Base-by-base conservation (phyloP, 1,140 invertebrate genomes). In the Pogonomyrmex californicus region DNA sequence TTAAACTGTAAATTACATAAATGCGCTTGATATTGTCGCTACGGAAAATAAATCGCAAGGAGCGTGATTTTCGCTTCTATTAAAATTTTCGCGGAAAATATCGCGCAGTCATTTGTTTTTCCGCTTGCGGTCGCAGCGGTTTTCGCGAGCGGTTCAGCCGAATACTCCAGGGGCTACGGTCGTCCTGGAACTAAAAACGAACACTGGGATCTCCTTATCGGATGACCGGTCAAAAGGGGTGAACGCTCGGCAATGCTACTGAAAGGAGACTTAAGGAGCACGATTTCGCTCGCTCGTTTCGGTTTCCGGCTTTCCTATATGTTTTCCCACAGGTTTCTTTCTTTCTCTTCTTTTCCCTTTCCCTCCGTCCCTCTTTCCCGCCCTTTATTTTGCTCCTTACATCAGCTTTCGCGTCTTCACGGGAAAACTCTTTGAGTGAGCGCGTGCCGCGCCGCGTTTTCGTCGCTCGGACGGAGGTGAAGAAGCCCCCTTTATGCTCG, bases 161-260 rank as follows among this genome's bases (percentile, higher is more conserved):
- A 7, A 41, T 60, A 58, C 54, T 76, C 78, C 17, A 9, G 54
- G 23, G 68, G 9, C 47, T 30, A 36, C 86, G 17, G 47, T 54
- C 7, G 79, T 85, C 63, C 3, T 56, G 44, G n/a, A 44, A 44
- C 36, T 85, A 73, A 78, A 63, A 78, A 62, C 51, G 17, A 44
- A n/a, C 44, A 10, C 36, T 33, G 36, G 30, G 60, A 70, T 88
- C 49, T 83, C 47, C 68, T 68, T 83, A 66, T 66, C 87, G 87
- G 85, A 77, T 70, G 88, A 87, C 85, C 87, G 58, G 75, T 90
- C 85, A 89, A 90, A 89, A 82, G 87, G 23, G 33, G 77, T 65
- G 66, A 70, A 65, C 60, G 77, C 56, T 73, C 10, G 54, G 85
- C 44, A 62, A 86, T 85, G 58, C 54, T 9, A 30, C 47, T n/a